phyloP scores from a whole-genome alignment of 2,888 invertebrate species.

The Alloplasta piceator region DNA sequence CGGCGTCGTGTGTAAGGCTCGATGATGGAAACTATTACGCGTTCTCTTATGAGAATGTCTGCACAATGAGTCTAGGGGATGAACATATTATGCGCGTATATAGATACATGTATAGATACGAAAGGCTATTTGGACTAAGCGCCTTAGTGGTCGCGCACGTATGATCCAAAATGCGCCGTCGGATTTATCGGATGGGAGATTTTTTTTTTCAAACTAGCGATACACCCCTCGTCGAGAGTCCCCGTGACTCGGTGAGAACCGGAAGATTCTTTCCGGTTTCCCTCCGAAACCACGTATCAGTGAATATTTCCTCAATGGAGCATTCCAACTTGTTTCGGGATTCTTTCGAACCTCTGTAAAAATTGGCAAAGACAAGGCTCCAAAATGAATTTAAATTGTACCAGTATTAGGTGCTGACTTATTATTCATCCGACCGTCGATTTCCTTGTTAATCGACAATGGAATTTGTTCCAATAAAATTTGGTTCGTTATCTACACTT shows the following conservation, averaged over 20 bases:
- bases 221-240: not conserved
- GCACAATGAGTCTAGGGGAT: slow-evolving; percentile 62
- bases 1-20: slow-evolving; percentile 66
- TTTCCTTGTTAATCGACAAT: no score
- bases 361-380: no score
- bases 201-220: slow-evolving; percentile 31
- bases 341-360: no score
- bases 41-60: slow-evolving; percentile 62
- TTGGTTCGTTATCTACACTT: no score
- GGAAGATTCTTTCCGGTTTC: slow-evolving; percentile 77
- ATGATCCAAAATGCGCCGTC: slow-evolving; percentile 71
- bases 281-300: no score
- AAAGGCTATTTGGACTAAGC: slow-evolving; percentile 73
- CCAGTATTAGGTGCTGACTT: no score
- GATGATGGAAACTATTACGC: slow-evolving; percentile 79
- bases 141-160: slow-evolving; percentile 81
- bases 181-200: slow-evolving; percentile 79
- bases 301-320: no score
- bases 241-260: slow-evolving; percentile 76
- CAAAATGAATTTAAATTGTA: no score
- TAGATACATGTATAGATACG: not conserved
- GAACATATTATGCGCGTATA: slow-evolving; percentile 5
- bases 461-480: no score
- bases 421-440: no score
- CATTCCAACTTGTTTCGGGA: no score